Percentiles rank a stretch among this genome's conserved stretches.
Conservation (phyloP, 2,113 vertebrate species). For the Orycteropus afer region DNA sequence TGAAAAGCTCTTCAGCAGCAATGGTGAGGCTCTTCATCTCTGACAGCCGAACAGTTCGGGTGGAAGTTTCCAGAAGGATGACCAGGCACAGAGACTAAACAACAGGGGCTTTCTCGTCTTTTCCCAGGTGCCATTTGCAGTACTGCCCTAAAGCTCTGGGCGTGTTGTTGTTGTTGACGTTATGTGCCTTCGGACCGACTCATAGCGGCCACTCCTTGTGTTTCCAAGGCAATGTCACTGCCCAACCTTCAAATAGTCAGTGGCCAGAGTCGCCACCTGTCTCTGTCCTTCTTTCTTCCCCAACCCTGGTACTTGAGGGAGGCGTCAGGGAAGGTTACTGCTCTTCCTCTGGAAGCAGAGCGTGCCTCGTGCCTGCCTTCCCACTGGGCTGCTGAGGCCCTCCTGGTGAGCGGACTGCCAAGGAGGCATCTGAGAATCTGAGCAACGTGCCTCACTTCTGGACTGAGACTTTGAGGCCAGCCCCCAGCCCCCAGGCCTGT, state of each 20-base stretch:
- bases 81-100: background rate
- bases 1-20: no score
- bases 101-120: background rate
- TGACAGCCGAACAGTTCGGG: background rate
- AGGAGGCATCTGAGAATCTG: background rate
- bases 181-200: no score
- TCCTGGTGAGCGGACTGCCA: background rate
- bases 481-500: background rate
- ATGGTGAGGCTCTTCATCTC: background rate
- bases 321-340: conserved; percentile 88
- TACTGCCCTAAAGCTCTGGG: background rate
- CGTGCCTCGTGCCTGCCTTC: conserved; percentile 90
- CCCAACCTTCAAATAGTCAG: no score
- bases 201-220: no score
- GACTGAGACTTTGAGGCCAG: background rate
- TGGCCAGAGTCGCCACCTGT: background rate
- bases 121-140: background rate
- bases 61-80: background rate
- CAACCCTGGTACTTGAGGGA: conserved; percentile 87
- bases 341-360: conserved; percentile 87
- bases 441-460: background rate
- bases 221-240: no score
- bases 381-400: conserved; percentile 87
- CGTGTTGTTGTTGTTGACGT: no score
- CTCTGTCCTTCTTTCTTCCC: conserved; percentile 3